phyloP scores from a whole-genome alignment of 2,888 invertebrate species.

The Caenorhabditis sp. region DNA sequence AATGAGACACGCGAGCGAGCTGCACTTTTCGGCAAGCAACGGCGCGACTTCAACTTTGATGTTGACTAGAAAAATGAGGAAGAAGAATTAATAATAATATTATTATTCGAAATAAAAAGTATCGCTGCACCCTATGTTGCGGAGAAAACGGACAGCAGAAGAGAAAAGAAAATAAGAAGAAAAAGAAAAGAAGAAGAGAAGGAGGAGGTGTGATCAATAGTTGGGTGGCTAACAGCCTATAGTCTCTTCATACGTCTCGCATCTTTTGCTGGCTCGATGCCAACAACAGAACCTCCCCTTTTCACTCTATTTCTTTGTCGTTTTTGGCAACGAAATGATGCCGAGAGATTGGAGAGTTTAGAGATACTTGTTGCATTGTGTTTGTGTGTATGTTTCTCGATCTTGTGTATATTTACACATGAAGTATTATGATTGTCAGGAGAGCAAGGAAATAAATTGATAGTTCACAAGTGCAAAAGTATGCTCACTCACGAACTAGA shows the following conservation, averaged over 20 bases:
- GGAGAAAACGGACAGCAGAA: neutral
- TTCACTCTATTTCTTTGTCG: slow-evolving; percentile 16
- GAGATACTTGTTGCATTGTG: neutral
- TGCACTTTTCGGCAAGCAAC: neutral
- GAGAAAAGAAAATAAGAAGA: slow-evolving; percentile 3
- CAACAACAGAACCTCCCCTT: slow-evolving; percentile 14
- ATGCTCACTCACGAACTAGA: neutral
- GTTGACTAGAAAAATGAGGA: neutral
- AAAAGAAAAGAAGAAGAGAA: slow-evolving; percentile 5
- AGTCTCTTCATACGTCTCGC: slow-evolving; percentile 10
- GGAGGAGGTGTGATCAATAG: slow-evolving; percentile 42
- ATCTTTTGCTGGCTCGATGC: slow-evolving; percentile 12
- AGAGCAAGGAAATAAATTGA: neutral
- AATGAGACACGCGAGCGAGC: neutral
- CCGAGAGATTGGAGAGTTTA: neutral
- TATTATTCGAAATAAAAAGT: neutral
- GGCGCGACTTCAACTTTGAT: neutral
- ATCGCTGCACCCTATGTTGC: slow-evolving; percentile 5
- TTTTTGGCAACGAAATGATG: neutral
- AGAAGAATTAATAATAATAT: neutral
- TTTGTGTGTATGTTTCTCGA: neutral
- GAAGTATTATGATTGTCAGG: neutral
- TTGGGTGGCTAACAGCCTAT: slow-evolving; percentile 12
- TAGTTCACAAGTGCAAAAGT: neutral
- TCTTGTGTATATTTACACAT: neutral